A percentile compares a stretch with the other conserved stretches of the same genome.
phyloP scores from a whole-genome alignment of 2,113 vertebrate species.

The Peucedramus taeniatus region DNA sequence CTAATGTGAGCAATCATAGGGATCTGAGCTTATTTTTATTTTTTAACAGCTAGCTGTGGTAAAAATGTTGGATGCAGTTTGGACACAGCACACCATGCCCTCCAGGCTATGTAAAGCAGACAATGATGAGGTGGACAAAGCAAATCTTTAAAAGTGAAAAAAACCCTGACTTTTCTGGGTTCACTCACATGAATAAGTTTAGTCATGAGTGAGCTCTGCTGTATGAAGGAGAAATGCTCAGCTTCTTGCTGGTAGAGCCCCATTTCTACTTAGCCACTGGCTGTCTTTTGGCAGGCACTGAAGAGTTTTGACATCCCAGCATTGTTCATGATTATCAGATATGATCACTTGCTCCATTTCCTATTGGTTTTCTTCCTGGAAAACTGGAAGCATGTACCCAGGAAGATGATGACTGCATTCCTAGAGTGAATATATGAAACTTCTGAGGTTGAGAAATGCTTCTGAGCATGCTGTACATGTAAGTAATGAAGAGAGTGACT shows the following conservation, averaged over 20 bases:
- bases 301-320: neutral
- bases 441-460: neutral
- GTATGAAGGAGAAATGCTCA: neutral
- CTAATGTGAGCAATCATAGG: neutral
- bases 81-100: neutral
- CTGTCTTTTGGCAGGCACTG: neutral
- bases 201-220: accelerated
- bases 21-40: neutral
- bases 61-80: neutral
- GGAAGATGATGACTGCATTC: neutral
- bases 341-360: neutral
- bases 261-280: neutral
- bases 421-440: neutral
- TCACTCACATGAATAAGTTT: neutral
- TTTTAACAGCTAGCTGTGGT: neutral
- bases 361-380: conserved; percentile 25
- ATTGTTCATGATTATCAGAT: neutral
- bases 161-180: neutral
- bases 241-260: neutral
- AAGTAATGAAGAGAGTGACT: neutral
- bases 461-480: neutral
- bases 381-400: neutral
- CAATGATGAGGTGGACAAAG: neutral
- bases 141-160: neutral
- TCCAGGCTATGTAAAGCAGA: neutral